Base-by-base conservation (phyloP, 2,888 invertebrate species). In the Agrochola circellaris region DNA sequence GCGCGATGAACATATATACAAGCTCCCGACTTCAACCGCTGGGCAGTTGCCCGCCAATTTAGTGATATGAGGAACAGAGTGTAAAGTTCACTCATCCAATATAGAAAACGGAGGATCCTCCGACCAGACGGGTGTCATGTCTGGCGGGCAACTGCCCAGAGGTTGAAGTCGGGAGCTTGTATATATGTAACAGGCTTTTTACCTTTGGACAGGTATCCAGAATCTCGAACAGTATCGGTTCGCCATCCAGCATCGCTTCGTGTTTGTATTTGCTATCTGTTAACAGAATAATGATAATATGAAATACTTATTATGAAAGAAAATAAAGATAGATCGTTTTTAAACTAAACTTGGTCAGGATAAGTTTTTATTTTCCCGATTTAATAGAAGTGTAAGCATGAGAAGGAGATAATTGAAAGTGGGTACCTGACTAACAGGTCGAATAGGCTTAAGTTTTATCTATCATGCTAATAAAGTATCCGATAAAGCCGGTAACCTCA, bases 251-350 rank as follows among this genome's bases (percentile, higher is more conserved):
- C 91, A 99, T 95, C 38, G 98, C 98, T 94, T 99, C 99, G 93
- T 99, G 98, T 92, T 98, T 99, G 94, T 99, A 99, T 94, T 98
- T 98, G 93, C 98, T 98, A 94, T 99, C 99, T 98, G 97, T 84
- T 97, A 97, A 89, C 20, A 78, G n/a, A 75, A 64, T 48, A 51
- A 67, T 30, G 15, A 2, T n/a, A 30, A 17, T 38, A 17, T 65
- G 9, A 42, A n/a, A 6, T 56, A 56, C 2, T 26, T 48, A 11
- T 13, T 20, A 4, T 34, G 9, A n/a, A 30, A 54, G 6, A 13
- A 48, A 54, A 30, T n/a, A n/a, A n/a, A n/a, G n/a, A n/a, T n/a
- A n/a, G n/a, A n/a, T n/a, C n/a, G n/a, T n/a, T n/a, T n/a, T n/a
- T n/a, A n/a, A n/a, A n/a, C n/a, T n/a, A n/a, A n/a, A n/a, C n/a